Evolutionary conservation across 2,888 invertebrate species (phyloP), one percentile per base, ranked within the genome.

Genomic region (Glyphotaelius pellucidus): DNA sequence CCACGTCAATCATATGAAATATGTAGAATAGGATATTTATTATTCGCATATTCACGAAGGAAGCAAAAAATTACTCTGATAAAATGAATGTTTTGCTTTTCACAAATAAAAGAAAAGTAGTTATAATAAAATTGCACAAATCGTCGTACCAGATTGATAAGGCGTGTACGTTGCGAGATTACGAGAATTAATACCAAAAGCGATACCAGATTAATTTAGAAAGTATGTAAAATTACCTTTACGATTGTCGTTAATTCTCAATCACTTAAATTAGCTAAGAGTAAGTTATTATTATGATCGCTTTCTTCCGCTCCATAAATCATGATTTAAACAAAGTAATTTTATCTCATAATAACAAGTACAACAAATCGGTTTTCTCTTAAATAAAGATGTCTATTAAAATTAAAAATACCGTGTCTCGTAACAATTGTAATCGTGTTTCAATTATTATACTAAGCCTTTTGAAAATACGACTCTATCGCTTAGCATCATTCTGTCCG

Each of bases 261-360:
- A 52, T 31, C 25, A 52, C 32, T 67, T 7, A 67, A 88, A 88
- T 88, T 79, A 25, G 31, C 32, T 25, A 15, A 52, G 15, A 67
- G 67, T 67, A 67, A 88, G 32, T 30, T 67, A 32, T 88, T 88
- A 52, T 67, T 88, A 67, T 11, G 31, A 88, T 88, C 67, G 52
- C 88, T 88, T 88, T 67, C 88, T 88, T 88, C 52, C 19, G 52
- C 67, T 15, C n/a, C 32, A 85, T 38, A 85, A 85, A 85, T 85
- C 42, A 85, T 38, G 31, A n/a, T 14, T 85, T 42, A 85, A 85
- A 85, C 85, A 85, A 85, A 38, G 85, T 85, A 42, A 42, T 42
- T 85, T 42, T 38, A 42, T 32, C 32, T 81, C 67, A 67, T 4
- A 67, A 67, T 67, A n/a, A 67, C n/a, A 67, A 25, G 67, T 67